These are phyloP conservation scores for Andricus quercusramuli DNA, from an alignment of 2,888 invertebrate genomes.

Conservation along the genomic window DNA sequence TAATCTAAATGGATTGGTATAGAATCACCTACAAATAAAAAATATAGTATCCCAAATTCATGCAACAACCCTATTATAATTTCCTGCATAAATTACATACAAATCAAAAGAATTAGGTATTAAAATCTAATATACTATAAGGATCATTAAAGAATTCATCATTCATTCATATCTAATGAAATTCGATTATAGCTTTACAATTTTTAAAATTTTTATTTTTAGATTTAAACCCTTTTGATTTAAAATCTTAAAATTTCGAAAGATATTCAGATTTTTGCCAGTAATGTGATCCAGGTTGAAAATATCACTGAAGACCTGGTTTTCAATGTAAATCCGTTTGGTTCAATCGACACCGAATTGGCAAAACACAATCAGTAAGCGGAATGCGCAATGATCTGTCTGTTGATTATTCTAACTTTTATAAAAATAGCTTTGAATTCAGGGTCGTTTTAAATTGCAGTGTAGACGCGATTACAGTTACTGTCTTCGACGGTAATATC, in stretches of 20 bases:
- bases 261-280: neutral
- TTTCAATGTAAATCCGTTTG: neutral
- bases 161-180: no score
- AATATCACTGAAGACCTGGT: neutral
- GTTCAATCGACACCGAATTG: slow-evolving; percentile 19
- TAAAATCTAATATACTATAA: neutral
- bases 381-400: neutral
- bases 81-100: neutral
- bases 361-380: slow-evolving; percentile 28
- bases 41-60: no score
- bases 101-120: neutral
- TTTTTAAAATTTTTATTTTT: neutral
- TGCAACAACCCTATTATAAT: neutral
- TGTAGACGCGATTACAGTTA: slow-evolving; percentile 21
- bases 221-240: neutral
- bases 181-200: no score
- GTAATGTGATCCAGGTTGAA: neutral
- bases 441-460: slow-evolving; percentile 9
- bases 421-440: slow-evolving; percentile 29
- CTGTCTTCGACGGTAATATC: slow-evolving; percentile 23
- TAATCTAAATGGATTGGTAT: no score
- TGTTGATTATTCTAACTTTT: slow-evolving; percentile 25
- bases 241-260: neutral
- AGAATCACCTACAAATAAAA: no score
- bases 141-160: no score